Evolutionary conservation across 2,113 vertebrate species (phyloP), one percentile per base, ranked within the genome.

Genomic region (Tachuris rubrigastra): DNA sequence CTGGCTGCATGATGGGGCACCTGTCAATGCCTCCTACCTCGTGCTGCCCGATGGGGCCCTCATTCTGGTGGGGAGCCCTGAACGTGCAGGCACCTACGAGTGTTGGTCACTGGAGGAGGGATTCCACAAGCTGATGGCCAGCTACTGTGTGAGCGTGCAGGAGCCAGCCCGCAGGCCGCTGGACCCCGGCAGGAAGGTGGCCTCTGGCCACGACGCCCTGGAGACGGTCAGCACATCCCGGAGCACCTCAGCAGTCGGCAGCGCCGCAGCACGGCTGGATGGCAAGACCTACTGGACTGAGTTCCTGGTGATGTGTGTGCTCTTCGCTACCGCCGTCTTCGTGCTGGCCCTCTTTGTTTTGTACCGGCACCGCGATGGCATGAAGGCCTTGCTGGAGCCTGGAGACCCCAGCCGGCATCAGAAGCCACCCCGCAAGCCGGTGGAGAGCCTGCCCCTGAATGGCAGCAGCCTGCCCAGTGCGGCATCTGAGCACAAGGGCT

Each of bases 241-340:
- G 24, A 98, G 98, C 28, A 97, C 98, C 0, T 97, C 98, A 0
- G 98, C 97, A 0, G 95, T 71, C 47, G 84, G 95, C 66, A 92
- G 77, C 1, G 91, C 94, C 6, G 97, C 96, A 0, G 97, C 98
- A 2, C 98, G 95, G 87, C 97, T 98, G 96, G 98, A 98, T 1
- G 98, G 98, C 68, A 99, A 98, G 96, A 99, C 98, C 44, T 99
- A 99, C 97, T 99, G 99, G 99, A 99, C 98, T 0, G 99, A 99
- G 96, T 98, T 99, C 93, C 97, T 99, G 52, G 98, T 99, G 75
- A 99, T 99, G 96, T 99, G 98, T 0, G 88, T 97, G 16, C 98
- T 99, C 30, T 98, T 99, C 1, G 98, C 90, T 1, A 87, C 98
- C 0, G 98, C 98, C 0, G 59, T 99, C 41, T 88, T 99, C 3